Base-by-base conservation (phyloP, 2,888 invertebrate species). In the Dromius quadrimaculatus region DNA sequence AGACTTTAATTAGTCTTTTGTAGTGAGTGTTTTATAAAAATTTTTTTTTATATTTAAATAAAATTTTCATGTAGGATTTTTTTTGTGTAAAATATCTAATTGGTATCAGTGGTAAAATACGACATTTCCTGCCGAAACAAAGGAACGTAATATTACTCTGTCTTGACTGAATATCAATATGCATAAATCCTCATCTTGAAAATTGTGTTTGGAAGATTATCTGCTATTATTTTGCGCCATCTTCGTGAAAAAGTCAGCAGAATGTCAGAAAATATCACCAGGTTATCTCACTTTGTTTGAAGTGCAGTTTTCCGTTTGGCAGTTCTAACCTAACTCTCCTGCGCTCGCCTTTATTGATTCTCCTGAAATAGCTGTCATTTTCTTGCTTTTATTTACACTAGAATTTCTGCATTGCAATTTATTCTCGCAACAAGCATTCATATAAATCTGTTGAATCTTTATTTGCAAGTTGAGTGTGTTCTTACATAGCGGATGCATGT, bases 191-290 rank as follows among this genome's bases (percentile, higher is more conserved):
- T n/a, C n/a, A n/a, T n/a, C n/a, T n/a, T n/a, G n/a, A 23, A 22
- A 36, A 47, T 47, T 5, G 9, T 22, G 11, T 47, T 4, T 20
- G 15, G 28, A 15, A 54, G 23, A 54, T 54, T 28, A 54, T 54
- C 32, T 8, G 13, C 8, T 28, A 54, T 54, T 54, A 54, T 54
- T 54, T 54, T 28, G 15, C 50, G 50, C 28, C 50, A 28, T 15
- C 11, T 59, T 38, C 36, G 59, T 5, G 36, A 59, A 59, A 59
- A 59, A 59, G 59, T 59, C 59, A 59, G 11, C 19, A 59, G 59
- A 59, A 59, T 59, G 59, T 59, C 59, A 59, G 59, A 59, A 59
- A 59, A 59, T 59, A 59, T 36, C 59, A 59, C 59, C n/a, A 32
- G 59, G 59, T 59, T 59, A 50, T 28, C 28, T 22, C 20, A 20